Base-by-base conservation (phyloP, 2,797 vertebrate species). In the Sebastes iracundus region DNA sequence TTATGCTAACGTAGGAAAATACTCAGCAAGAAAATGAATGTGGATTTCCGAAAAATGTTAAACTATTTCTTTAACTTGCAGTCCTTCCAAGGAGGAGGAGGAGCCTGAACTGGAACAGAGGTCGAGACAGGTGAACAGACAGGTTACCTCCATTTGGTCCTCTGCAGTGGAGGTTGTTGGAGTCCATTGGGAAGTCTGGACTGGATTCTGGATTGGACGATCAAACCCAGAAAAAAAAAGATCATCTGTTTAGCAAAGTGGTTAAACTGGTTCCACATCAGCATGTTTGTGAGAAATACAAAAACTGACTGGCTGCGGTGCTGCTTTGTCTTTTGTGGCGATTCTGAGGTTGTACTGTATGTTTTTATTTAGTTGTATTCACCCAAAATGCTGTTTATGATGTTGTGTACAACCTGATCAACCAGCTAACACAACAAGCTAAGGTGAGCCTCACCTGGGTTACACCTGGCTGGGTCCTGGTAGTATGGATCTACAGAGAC, bases 111-210 rank as follows among this genome's bases (percentile, higher is more conserved):
- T 1, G 10, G 25, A 35, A 22, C 4, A 18, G 38, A 69, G 42
- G 11, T 28, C 7, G 18, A 65, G 18, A 78, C 16, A 53, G 53
- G 33, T 7, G 5, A 75, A 64, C 4, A n/a, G 38, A 67, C 4
- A 28, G 14, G 7, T 92, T 81, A 94, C 94, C 93, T 88, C 69
- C 90, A 83, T 86, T 78, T 0, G 94, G 63, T 42, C 96, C 96
- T 94, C 96, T 95, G 90, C 98, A 99, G 93, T 98, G 97, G 62
- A 96, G 94, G 6, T 96, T 98, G 90, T 96, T 97, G 69, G 97
- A 97, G 94, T 99, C 97, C 96, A 97, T 96, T 27, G 97, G 96
- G 81, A 97, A 97, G 93, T 98, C 98, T 94, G 96, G 92, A 92
- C 96, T 85, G 61, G 96, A 92, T 92, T 95, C 83, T 92, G 78